These are phyloP conservation scores for Auanema sp. DNA, from an alignment of 2,888 invertebrate genomes.

Conservation along the genomic window DNA sequence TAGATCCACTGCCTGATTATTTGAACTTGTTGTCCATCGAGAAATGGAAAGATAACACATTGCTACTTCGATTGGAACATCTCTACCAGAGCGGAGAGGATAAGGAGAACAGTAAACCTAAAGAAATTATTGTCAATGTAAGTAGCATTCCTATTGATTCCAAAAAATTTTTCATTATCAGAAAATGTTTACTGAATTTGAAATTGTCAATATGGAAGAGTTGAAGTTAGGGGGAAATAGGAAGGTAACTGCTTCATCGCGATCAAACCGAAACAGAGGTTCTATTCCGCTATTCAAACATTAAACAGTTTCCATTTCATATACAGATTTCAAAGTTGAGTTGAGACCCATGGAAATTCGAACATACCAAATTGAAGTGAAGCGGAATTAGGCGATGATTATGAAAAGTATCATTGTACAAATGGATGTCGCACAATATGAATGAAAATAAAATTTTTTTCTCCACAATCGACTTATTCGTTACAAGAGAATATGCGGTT, in stretches of 20 bases:
- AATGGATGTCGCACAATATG: too few species aligned
- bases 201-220: slow-evolving; percentile 25
- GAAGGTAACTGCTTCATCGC: slow-evolving; percentile 10
- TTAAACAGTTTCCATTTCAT: neutral
- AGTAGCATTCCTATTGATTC: neutral
- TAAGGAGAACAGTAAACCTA: slow-evolving; percentile 24
- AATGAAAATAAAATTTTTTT: too few species aligned
- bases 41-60: slow-evolving; percentile 57
- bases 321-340: slow-evolving; percentile 13
- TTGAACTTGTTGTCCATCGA: slow-evolving; percentile 66
- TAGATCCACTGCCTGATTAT: slow-evolving; percentile 42
- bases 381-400: slow-evolving; percentile 4
- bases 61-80: slow-evolving; percentile 66
- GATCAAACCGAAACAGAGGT: neutral
- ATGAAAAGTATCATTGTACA: too few species aligned
- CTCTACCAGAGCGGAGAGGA: slow-evolving; percentile 64
- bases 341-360: slow-evolving; percentile 40
- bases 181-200: slow-evolving; percentile 37
- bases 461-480: too few species aligned
- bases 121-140: slow-evolving; percentile 64
- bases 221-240: slow-evolving; percentile 36
- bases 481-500: too few species aligned
- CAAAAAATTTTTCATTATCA: slow-evolving; percentile 16
- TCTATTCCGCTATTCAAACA: neutral
- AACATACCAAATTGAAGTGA: slow-evolving; percentile 28